Percentiles rank a stretch among this genome's conserved stretches.
phyloP scores from a whole-genome alignment of 2,113 vertebrate genomes.

The Sceloporus tristichus region DNA sequence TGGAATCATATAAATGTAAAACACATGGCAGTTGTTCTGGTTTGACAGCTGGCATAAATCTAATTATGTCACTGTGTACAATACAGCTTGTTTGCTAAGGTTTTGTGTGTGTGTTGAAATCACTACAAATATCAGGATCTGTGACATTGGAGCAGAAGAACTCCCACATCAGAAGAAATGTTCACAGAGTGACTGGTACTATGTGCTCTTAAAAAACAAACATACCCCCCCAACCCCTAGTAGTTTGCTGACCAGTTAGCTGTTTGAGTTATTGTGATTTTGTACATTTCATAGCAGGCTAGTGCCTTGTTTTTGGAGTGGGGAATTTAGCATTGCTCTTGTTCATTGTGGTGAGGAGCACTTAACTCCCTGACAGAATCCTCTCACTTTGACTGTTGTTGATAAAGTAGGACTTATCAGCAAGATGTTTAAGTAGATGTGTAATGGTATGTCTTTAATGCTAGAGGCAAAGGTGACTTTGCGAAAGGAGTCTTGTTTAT shows the following conservation, averaged over 20 bases:
- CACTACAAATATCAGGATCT: neutral
- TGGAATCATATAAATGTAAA: neutral
- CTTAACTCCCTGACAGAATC: neutral
- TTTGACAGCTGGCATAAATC: slow-evolving; percentile 12
- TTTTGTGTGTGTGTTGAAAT: slow-evolving; percentile 3
- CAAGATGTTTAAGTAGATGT: neutral
- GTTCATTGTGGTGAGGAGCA: neutral
- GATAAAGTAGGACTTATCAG: neutral
- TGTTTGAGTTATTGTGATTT: neutral
- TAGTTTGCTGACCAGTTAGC: neutral
- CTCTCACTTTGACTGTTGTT: too few relatives aligned
- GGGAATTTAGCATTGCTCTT: neutral
- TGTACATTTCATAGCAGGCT: too few relatives aligned
- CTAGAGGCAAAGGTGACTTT: neutral
- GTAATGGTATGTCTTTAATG: neutral
- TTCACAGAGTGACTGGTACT: neutral
- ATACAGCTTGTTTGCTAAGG: neutral
- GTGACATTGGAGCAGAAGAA: neutral
- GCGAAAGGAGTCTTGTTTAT: neutral
- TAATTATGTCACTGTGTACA: neutral
- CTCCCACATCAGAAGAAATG: neutral
- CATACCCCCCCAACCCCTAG: too few relatives aligned
- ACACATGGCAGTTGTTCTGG: neutral
- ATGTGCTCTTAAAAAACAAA: neutral
- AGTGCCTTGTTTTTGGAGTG: neutral